phyloP scores from a whole-genome alignment of 2,888 invertebrate genomes.

The Brachyptera putata region DNA sequence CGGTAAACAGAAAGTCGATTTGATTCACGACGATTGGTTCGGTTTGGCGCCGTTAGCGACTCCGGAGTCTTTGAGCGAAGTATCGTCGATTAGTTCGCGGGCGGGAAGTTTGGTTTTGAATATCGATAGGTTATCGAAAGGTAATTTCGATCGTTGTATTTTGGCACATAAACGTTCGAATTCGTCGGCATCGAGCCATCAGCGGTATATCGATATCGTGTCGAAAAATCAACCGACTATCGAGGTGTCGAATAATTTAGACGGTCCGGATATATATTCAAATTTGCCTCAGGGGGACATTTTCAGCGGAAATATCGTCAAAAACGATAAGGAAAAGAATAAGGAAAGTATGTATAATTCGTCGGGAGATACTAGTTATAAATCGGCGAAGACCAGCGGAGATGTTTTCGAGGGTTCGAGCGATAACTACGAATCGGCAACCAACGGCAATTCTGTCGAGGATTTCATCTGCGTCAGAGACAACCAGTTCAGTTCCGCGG shows the following conservation, averaged over 20 bases:
- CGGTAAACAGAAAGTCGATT: constrained; percentile 44
- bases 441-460: constrained; percentile 25
- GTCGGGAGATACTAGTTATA: constrained; percentile 32
- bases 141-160: no score
- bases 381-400: constrained; percentile 29
- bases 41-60: constrained; percentile 74
- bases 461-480: constrained; percentile 28
- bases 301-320: constrained; percentile 37
- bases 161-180: constrained; percentile 2
- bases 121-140: constrained; percentile 8
- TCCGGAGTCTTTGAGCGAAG: constrained; percentile 75
- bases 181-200: background rate
- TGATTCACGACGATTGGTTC: constrained; percentile 61
- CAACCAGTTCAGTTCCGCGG: constrained; percentile 27
- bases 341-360: constrained; percentile 3
- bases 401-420: constrained; percentile 22
- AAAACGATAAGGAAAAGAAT: background rate
- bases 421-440: constrained; percentile 11
- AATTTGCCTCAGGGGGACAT: background rate
- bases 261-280: background rate
- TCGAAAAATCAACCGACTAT: background rate
- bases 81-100: constrained; percentile 71
- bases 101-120: constrained; percentile 48
- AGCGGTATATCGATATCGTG: background rate
- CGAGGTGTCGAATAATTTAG: constrained; percentile 38